Evolutionary conservation across 2,113 vertebrate species (phyloP).

Genomic region (Drymodes brunneopygia): DNA sequence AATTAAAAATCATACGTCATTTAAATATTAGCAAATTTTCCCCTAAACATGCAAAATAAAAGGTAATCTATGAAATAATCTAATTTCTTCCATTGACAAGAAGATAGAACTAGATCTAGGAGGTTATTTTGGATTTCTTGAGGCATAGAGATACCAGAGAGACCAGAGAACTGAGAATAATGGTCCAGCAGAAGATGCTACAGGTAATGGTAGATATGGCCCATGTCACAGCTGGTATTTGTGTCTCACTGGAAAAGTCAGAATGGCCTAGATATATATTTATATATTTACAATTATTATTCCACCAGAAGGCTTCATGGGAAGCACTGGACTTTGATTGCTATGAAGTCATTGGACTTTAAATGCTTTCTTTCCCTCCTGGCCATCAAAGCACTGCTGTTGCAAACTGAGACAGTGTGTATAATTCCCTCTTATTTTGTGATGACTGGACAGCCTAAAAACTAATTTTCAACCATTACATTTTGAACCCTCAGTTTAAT

Average conservation of each 20-base stretch:
- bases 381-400: neutral
- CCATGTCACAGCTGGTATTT: neutral
- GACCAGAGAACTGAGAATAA: neutral
- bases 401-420: neutral
- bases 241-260: neutral
- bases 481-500: neutral
- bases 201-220: neutral
- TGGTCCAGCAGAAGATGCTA: neutral
- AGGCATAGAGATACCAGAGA: neutral
- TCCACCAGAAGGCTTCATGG: neutral
- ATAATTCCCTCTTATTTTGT: neutral
- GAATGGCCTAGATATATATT: neutral
- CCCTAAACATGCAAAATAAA: neutral
- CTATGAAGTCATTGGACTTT: neutral
- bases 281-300: neutral
- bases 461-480: neutral
- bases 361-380: neutral
- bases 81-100: neutral
- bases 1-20: neutral
- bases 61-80: neutral
- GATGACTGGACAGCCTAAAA: neutral
- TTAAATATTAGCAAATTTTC: neutral
- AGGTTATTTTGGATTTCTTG: neutral
- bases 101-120: neutral
- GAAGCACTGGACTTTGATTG: neutral